Evolutionary conservation across 2,888 invertebrate species (phyloP).

Genomic region (Hymenopus coronatus): DNA sequence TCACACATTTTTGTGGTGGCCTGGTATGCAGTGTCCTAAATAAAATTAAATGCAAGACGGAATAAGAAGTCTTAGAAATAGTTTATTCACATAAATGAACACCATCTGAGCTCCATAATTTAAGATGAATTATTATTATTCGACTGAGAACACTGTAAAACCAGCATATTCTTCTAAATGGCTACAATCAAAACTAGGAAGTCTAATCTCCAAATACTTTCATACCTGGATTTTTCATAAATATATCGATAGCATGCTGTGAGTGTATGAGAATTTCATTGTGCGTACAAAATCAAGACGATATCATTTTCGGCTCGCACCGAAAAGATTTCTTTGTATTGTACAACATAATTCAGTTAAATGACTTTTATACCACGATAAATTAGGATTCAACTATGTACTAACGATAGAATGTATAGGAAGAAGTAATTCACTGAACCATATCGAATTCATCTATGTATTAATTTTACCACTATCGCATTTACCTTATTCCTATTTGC

Average conservation of each 20-base stretch:
- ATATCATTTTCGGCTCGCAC: no score
- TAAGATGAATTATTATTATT: not conserved
- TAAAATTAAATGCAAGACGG: not conserved
- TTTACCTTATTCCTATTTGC: no score
- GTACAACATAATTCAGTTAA: no score
- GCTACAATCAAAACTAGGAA: not conserved
- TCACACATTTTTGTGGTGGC: slow-evolving; percentile 40
- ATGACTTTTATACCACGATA: no score
- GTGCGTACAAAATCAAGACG: not conserved
- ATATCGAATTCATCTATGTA: no score
- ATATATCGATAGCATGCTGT: not conserved
- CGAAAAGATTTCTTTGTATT: no score
- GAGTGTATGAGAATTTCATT: not conserved
- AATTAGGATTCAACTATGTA: no score
- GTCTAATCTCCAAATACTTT: not conserved
- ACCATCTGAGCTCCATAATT: not conserved
- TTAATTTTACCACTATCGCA: no score
- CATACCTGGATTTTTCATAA: not conserved
- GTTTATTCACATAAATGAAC: not conserved
- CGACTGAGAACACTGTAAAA: not conserved
- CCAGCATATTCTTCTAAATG: not conserved
- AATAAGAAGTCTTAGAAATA: not conserved
- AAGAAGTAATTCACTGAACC: no score
- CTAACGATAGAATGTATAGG: no score
- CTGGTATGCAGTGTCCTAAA: not conserved